Conservation (phyloP, 2,888 invertebrate species). For the Apamea anceps region DNA sequence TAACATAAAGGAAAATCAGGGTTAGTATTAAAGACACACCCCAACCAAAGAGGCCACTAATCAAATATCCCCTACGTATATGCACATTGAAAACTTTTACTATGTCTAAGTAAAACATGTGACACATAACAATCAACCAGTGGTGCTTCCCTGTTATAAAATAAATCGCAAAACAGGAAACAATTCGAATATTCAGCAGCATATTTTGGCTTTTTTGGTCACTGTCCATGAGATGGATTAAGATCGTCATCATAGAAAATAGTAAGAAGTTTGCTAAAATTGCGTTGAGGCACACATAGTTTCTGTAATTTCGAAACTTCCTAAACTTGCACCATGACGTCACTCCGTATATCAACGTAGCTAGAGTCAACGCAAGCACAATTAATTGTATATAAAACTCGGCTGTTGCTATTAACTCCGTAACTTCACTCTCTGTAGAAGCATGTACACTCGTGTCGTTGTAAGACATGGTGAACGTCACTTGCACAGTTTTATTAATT, state of each 20-base stretch:
- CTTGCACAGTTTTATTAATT: not conserved
- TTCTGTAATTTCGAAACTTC: not conserved
- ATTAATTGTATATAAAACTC: not conserved
- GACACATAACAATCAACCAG: not conserved
- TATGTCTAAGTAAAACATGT: not conserved
- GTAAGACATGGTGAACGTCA: not conserved
- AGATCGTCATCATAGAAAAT: not conserved
- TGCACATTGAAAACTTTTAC: not conserved
- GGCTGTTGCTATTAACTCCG: not conserved
- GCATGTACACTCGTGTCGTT: not conserved
- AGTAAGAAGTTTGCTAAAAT: not conserved
- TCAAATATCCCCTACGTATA: not conserved
- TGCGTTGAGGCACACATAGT: not conserved
- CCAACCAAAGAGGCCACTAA: not conserved
- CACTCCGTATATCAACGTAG: not conserved
- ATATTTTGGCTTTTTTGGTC: not conserved
- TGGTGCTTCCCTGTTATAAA: not conserved
- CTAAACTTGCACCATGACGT: not conserved
- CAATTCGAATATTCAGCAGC: not conserved
- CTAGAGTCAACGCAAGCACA: not conserved
- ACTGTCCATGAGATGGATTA: fast-evolving
- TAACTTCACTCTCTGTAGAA: not conserved
- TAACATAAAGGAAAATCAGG: not conserved
- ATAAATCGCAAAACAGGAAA: not conserved
- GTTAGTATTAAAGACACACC: not conserved